Base-by-base conservation (phyloP, 2,113 vertebrate species). In the Xenopus tropicalis region DNA sequence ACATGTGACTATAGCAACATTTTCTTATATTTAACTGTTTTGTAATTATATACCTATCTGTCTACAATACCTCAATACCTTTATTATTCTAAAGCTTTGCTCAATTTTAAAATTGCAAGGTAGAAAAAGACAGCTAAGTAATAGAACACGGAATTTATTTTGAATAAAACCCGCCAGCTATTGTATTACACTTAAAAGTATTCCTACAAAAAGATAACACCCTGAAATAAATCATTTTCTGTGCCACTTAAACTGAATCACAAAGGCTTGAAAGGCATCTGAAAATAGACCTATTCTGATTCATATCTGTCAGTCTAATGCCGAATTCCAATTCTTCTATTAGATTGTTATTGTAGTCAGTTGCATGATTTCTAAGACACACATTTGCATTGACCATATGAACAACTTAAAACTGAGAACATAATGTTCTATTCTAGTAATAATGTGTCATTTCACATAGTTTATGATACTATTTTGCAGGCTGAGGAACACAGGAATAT, bases 211-310 rank as follows among this genome's bases (percentile, higher is more conserved):
- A 46, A 62, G 73, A 63, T 58, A 76, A 24, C 24, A 37, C 42
- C 66, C 44, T 62, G 46, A 44, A 76, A 63, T 63, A 76, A 69
- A 63, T 76, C 58, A 76, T 76, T 69, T 76, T 69, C 59, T 61
- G 59, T 56, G 59, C 42, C 21, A 63, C 66, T 76, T 76, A 63
- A 76, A 63, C 10, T 69, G 62, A 76, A 76, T 61, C 66, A 76
- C 73, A 76, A 63, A 76, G 57, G 57, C 73, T 76, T 76, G 73
- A 76, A 76, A 76, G 73, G 63, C 66, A 69, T 76, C 69, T 20
- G 25, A 69, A 76, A 76, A 76, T 69, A 42, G 66, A 66, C 73
- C 63, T 76, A 69, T 76, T 69, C 73, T 69, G 58, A 76, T 63
- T 76, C 66, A 63, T 69, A 76, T 61, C 29, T 29, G 44, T 76